Conservation (phyloP, 2,797 vertebrate genomes). For the Acrossocheilus fasciatus region DNA sequence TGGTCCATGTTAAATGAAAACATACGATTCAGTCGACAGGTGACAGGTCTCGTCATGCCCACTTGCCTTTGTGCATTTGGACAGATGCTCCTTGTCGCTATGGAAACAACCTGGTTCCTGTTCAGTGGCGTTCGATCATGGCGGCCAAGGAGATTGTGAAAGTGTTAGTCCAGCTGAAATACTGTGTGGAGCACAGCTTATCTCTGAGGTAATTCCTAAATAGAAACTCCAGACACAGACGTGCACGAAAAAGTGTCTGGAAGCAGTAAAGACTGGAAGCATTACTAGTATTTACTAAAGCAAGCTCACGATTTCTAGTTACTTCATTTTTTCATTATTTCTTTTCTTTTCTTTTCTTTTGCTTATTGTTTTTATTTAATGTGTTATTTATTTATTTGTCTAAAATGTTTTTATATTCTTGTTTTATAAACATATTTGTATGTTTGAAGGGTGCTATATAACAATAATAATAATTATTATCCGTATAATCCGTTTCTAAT, state of each 20-base stretch:
- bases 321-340: neutral
- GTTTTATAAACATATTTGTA: neutral
- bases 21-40: conserved; percentile 35
- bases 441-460: neutral
- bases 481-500: neutral
- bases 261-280: neutral
- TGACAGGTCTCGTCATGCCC: conserved; percentile 29
- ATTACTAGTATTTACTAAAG: neutral
- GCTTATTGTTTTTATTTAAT: neutral
- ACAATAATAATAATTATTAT: neutral
- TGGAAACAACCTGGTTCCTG: conserved; percentile 54
- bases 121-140: conserved; percentile 17
- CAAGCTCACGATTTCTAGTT: neutral
- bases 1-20: conserved; percentile 36
- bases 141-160: conserved; percentile 13
- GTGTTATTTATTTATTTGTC: neutral
- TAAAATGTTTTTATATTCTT: neutral
- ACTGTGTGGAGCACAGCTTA: neutral
- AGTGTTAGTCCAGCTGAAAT: conserved; percentile 15
- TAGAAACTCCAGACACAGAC: neutral
- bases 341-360: neutral
- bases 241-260: neutral
- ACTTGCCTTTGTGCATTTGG: conserved; percentile 36
- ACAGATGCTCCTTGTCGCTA: conserved; percentile 49
- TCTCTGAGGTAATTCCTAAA: conserved; percentile 13